phyloP scores from a whole-genome alignment of 2,888 invertebrate species.

The Tachina fera region DNA sequence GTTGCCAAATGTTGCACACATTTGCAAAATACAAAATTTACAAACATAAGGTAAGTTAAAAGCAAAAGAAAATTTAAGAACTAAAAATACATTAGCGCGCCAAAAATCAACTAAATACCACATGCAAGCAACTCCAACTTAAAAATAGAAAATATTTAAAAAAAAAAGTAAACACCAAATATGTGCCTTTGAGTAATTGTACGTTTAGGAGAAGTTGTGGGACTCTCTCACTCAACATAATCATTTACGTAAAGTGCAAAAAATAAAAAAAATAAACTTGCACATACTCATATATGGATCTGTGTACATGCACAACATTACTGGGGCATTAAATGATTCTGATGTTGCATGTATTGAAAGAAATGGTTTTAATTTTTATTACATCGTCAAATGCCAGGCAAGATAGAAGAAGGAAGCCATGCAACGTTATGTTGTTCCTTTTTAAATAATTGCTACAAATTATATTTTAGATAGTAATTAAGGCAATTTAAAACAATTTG shows the following conservation, averaged over 20 bases:
- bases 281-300: too few relatives aligned
- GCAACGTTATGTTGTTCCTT: background rate
- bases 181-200: background rate
- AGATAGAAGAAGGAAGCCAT: background rate
- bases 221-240: conserved; percentile 22
- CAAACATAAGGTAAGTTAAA: conserved; percentile 54
- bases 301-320: background rate
- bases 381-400: background rate
- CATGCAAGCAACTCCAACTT: conserved; percentile 44
- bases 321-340: background rate
- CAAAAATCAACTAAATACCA: conserved; percentile 63
- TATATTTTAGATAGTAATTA: conserved; percentile 39
- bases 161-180: background rate
- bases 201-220: conserved; percentile 4
- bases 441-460: conserved; percentile 35
- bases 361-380: conserved; percentile 41
- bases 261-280: background rate
- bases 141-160: background rate
- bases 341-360: conserved; percentile 24
- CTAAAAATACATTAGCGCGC: conserved; percentile 61
- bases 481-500: conserved; percentile 52
- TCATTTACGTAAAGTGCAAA: conserved; percentile 3
- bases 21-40: conserved; percentile 52
- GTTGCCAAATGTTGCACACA: conserved; percentile 70
- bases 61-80: conserved; percentile 20